phyloP scores from a whole-genome alignment of 2,113 vertebrate species.

The Cyprinodon tularosa region DNA sequence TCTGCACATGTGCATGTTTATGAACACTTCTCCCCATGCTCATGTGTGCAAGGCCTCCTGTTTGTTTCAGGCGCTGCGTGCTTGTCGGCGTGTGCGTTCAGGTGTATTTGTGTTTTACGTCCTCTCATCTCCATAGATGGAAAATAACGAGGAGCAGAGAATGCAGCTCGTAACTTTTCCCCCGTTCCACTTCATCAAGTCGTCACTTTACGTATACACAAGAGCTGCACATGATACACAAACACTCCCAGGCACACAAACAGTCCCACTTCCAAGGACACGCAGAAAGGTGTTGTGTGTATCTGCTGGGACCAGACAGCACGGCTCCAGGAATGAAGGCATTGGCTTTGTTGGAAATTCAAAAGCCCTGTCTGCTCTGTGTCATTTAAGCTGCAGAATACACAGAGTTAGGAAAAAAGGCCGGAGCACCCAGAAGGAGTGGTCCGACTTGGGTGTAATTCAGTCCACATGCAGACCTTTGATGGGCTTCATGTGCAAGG shows the following conservation, averaged over 20 bases:
- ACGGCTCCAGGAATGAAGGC: conserved; percentile 36
- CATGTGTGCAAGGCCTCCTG: background rate
- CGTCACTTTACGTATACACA: conserved; percentile 48
- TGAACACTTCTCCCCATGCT: too few relatives aligned
- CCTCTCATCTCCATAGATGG: conserved; percentile 43
- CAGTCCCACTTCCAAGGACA: conserved; percentile 49
- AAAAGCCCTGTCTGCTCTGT: conserved; percentile 14
- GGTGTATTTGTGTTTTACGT: conserved; percentile 37
- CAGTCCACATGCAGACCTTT: background rate
- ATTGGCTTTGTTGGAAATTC: conserved; percentile 26
- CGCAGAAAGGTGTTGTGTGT: conserved; percentile 61
- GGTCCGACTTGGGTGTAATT: background rate
- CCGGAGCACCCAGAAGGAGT: background rate
- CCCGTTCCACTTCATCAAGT: conserved; percentile 51
- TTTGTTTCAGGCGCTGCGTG: conserved; percentile 1
- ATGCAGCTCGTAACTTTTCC: conserved; percentile 48
- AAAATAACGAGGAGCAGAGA: conserved; percentile 45
- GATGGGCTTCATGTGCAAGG: too few relatives aligned
- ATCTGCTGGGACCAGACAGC: conserved; percentile 49
- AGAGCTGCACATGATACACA: conserved; percentile 48
- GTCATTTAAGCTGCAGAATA: conserved; percentile 24
- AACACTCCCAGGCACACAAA: conserved; percentile 62
- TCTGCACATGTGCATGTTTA: background rate
- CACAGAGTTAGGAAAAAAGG: conserved; percentile 9
- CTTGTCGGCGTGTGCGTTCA: conserved; percentile 12